Evolutionary conservation across 2,888 invertebrate genomes (phyloP).

Genomic region (Melolontha melolontha): DNA sequence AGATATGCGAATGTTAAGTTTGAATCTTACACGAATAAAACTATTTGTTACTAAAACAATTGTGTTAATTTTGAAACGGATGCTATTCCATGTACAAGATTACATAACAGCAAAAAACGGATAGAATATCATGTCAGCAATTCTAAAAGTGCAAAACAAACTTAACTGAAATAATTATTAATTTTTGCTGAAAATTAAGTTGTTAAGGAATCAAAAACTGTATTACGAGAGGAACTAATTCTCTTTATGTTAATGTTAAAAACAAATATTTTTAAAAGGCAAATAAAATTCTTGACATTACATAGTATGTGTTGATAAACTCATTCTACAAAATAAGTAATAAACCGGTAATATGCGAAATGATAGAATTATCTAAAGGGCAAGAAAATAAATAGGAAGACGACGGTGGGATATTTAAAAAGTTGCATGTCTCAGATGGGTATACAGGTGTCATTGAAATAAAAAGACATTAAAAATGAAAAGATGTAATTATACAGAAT

Average conservation of each 20-base stretch:
- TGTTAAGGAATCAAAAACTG: slow-evolving; percentile 41
- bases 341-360: too few relatives aligned
- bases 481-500: too few relatives aligned
- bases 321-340: too few relatives aligned
- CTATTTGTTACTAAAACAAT: slow-evolving; percentile 29
- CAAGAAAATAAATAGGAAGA: too few relatives aligned
- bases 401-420: too few relatives aligned
- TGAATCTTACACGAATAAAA: not conserved
- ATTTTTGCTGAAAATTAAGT: slow-evolving; percentile 42
- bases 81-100: slow-evolving; percentile 39
- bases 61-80: slow-evolving; percentile 39
- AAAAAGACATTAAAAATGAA: too few relatives aligned
- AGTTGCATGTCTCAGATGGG: too few relatives aligned
- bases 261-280: not conserved
- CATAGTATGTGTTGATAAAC: not conserved
- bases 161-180: slow-evolving; percentile 41
- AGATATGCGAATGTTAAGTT: slow-evolving; percentile 3
- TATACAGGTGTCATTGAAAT: too few relatives aligned
- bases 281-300: too few relatives aligned
- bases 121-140: slow-evolving; percentile 41
- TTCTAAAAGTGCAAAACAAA: slow-evolving; percentile 45
- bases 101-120: slow-evolving; percentile 36
- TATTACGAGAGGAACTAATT: slow-evolving; percentile 33
- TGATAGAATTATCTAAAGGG: too few relatives aligned
- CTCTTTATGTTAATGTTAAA: not conserved